These are phyloP conservation scores for Meliscaeva auricollis DNA, from an alignment of 2,888 invertebrate species.

Conservation along the genomic window DNA sequence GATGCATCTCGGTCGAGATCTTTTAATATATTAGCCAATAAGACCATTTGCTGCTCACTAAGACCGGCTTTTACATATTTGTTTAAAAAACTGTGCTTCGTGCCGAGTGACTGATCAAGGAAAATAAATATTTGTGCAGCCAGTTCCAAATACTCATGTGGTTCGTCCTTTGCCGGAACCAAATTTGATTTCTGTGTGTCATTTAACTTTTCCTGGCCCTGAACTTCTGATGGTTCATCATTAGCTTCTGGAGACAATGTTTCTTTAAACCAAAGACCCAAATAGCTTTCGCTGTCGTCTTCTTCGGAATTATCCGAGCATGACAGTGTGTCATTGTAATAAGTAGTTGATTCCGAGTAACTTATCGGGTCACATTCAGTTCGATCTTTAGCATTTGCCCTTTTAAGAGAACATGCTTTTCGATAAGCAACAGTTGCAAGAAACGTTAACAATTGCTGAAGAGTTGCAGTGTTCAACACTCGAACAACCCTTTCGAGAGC, in stretches of 20 bases:
- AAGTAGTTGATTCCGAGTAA: constrained; percentile 97
- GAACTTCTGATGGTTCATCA: constrained; percentile 87
- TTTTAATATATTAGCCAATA: constrained; percentile 94
- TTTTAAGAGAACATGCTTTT: constrained; percentile 93
- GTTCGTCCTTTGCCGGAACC: constrained; percentile 91
- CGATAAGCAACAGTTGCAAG: constrained; percentile 95
- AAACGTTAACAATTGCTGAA: constrained; percentile 91
- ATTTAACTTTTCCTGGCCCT: constrained; percentile 85
- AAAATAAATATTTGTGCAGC: constrained; percentile 95
- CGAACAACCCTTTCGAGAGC: constrained; percentile 85
- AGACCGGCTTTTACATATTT: constrained; percentile 88
- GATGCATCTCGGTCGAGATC: constrained; percentile 96
- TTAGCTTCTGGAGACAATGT: constrained; percentile 90
- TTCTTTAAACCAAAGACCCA: constrained; percentile 97
- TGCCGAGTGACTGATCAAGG: constrained; percentile 90
- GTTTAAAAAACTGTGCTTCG: constrained; percentile 85
- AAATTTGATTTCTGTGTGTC: constrained; percentile 85
- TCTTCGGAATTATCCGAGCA: constrained; percentile 96
- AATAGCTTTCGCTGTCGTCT: constrained; percentile 86
- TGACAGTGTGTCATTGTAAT: constrained; percentile 96
- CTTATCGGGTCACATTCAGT: constrained; percentile 93
- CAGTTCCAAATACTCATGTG: constrained; percentile 93
- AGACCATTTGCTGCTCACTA: constrained; percentile 94
- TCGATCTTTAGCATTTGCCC: constrained; percentile 89
- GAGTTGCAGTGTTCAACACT: constrained; percentile 84